phyloP scores from a whole-genome alignment of 2,113 vertebrate genomes.

The Nipponia nippon region DNA sequence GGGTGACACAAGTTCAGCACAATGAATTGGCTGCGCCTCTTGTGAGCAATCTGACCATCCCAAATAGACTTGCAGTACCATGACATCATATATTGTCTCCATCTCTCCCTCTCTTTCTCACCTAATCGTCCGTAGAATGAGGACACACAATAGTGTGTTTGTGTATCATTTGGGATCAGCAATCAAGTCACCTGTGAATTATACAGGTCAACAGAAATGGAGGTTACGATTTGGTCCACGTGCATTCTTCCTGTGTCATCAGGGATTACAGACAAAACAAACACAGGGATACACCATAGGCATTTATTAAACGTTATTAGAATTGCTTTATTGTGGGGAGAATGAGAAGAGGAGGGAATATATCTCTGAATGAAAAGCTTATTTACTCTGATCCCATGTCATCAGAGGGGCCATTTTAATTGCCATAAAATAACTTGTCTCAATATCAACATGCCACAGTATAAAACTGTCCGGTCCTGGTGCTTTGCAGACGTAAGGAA shows the following conservation, averaged over 20 bases:
- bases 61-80: constrained; percentile 2
- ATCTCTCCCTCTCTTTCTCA: constrained; percentile 15
- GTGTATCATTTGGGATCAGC: constrained; percentile 17
- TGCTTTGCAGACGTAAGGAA: background rate
- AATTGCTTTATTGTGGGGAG: background rate
- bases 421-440: background rate
- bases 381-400: background rate
- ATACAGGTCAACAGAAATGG: constrained; percentile 34
- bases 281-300: background rate
- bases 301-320: background rate
- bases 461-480: background rate
- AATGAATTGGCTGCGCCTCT: background rate
- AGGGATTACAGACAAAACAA: constrained; percentile 26
- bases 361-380: background rate
- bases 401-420: background rate
- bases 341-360: background rate
- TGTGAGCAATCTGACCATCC: background rate
- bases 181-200: constrained; percentile 41
- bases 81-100: background rate
- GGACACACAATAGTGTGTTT: background rate
- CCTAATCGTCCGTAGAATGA: constrained; percentile 49
- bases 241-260: background rate
- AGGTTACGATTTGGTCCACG: background rate
- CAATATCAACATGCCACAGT: background rate
- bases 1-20: constrained; percentile 29